phyloP scores from a whole-genome alignment of 1,140 invertebrate species.

The Lineus longissimus region DNA sequence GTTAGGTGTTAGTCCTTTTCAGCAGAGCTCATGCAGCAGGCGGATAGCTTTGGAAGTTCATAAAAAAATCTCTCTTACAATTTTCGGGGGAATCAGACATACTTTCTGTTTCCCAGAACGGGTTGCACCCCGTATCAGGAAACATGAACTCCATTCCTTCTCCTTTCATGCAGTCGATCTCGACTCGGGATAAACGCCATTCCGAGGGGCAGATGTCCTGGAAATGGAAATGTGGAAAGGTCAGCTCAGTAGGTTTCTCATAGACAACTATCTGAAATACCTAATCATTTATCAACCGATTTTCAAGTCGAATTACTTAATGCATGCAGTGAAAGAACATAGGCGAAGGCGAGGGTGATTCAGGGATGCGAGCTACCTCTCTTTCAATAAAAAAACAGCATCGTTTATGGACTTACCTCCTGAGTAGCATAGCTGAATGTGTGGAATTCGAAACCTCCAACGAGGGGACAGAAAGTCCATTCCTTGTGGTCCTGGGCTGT shows the following conservation, averaged over 20 bases:
- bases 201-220: not conserved
- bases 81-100: not conserved
- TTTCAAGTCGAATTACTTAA: not conserved
- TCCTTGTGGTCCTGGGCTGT: not conserved
- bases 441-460: not conserved
- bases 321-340: not conserved
- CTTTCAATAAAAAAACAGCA: not conserved
- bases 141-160: conserved; percentile 3
- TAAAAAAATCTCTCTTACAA: no score
- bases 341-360: not conserved
- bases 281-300: not conserved
- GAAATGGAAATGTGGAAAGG: not conserved
- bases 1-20: no score
- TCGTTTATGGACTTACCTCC: not conserved
- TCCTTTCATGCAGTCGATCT: not conserved
- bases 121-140: conserved; percentile 1
- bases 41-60: no score
- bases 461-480: not conserved
- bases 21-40: no score
- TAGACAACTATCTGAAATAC: not conserved
- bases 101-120: conserved; percentile 1
- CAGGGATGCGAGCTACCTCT: not conserved
- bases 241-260: not conserved
- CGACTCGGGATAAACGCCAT: not conserved
- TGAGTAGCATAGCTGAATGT: not conserved